phyloP scores from a whole-genome alignment of 2,888 invertebrate species.

The Amblyjoppa fuscipennis region DNA sequence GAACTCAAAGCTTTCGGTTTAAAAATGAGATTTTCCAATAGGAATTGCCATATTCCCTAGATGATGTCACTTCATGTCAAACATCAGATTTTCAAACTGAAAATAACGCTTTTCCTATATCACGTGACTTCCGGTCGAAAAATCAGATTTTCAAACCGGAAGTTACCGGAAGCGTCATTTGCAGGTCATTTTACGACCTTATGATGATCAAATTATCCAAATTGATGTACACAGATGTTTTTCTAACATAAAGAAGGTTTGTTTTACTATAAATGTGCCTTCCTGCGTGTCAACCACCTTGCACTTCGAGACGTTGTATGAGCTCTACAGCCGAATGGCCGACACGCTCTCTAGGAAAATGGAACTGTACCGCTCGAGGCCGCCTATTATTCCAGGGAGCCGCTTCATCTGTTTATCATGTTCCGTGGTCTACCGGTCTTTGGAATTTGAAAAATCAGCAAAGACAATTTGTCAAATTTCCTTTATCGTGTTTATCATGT shows the following conservation, averaged over 20 bases:
- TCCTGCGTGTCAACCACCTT: background rate
- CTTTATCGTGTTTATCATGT: background rate
- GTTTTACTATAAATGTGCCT: background rate
- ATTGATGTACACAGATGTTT: no score
- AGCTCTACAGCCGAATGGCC: background rate
- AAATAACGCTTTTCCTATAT: no score
- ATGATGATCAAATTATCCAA: no score
- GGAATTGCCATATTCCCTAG: no score
- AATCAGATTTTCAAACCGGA: no score
- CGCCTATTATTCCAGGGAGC: background rate
- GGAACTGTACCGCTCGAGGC: background rate
- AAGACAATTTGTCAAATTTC: background rate
- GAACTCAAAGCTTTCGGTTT: no score
- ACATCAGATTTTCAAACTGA: no score
- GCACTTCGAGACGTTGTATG: background rate
- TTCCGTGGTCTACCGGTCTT: slow-evolving; percentile 5
- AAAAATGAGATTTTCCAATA: no score
- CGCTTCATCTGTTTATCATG: background rate
- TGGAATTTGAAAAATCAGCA: slow-evolving; percentile 8
- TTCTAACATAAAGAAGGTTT: background rate
- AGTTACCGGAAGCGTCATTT: no score
- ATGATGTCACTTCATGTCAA: no score
- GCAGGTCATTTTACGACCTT: no score
- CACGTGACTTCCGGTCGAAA: no score
- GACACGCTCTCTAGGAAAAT: slow-evolving; percentile 9